These are phyloP conservation scores for Percopsis omiscomaycus DNA, from an alignment of 2,797 vertebrate genomes.

Conservation along the genomic window DNA sequence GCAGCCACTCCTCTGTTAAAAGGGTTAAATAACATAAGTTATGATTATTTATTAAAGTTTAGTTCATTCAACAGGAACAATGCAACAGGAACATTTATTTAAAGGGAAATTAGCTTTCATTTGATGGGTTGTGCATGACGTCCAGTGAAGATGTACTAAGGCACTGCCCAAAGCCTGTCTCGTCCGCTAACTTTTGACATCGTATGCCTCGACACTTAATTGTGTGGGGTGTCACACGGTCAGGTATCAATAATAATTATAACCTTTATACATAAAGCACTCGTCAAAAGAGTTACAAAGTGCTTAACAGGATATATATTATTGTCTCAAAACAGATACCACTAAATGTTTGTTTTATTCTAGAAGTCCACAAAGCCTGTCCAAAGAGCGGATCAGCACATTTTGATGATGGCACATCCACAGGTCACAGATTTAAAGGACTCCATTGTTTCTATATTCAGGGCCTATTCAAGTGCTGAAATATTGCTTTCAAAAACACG, in stretches of 20 bases:
- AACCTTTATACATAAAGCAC: not conserved
- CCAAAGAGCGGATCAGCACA: not conserved
- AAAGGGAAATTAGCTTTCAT: conserved; percentile 45
- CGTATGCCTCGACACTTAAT: too few relatives aligned
- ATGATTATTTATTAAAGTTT: conserved; percentile 1
- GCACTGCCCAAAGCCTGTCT: not conserved
- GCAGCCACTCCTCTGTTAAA: conserved; percentile 30
- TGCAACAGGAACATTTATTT: conserved; percentile 13
- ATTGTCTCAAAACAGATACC: not conserved
- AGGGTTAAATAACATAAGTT: conserved; percentile 20
- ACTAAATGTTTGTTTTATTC: not conserved
- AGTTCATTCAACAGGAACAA: conserved; percentile 13
- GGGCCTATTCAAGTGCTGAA: conserved; percentile 7
- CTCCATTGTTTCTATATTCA: not conserved
- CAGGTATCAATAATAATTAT: not conserved
- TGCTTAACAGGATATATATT: not conserved
- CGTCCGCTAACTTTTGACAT: too few relatives aligned
- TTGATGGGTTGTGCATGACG: not conserved
- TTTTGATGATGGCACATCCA: not conserved
- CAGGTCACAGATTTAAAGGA: not conserved
- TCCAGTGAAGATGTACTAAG: not conserved
- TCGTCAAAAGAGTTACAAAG: conserved; percentile 3
- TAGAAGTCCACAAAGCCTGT: not conserved
- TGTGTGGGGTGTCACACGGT: too few relatives aligned
- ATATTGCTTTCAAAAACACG: conserved; percentile 21